These are phyloP conservation scores for Drosophila tropicalis DNA, from an alignment of 1,140 invertebrate species.

Conservation along the genomic window DNA sequence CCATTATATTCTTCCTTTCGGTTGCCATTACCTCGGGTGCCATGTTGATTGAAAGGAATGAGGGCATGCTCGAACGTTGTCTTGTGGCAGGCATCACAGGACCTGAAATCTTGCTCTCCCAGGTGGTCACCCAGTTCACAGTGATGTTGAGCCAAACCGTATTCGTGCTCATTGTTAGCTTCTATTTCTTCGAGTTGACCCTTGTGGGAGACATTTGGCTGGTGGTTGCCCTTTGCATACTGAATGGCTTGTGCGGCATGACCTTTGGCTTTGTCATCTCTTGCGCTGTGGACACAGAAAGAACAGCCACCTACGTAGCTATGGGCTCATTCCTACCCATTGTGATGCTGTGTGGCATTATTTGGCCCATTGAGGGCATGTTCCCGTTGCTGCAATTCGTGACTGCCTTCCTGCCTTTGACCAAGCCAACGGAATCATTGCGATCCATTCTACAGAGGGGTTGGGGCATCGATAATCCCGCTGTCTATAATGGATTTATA, in stretches of 20 bases:
- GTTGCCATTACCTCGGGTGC: conserved; percentile 95
- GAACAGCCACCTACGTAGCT: conserved; percentile 95
- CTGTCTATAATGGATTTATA: conserved; percentile 94
- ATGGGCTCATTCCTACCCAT: conserved; percentile 97
- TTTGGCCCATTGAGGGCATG: conserved; percentile 94
- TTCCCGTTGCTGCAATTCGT: conserved; percentile 90
- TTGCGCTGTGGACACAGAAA: conserved; percentile 93
- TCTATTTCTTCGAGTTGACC: conserved; percentile 92
- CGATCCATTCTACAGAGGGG: conserved; percentile 94
- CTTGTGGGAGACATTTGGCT: conserved; percentile 90
- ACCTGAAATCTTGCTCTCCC: conserved; percentile 91
- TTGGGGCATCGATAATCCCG: conserved; percentile 90
- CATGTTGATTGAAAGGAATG: conserved; percentile 94
- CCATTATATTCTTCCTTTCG: conserved; percentile 97
- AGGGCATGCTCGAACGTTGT: conserved; percentile 94
- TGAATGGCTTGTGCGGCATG: conserved; percentile 96
- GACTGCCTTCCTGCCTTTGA: conserved; percentile 92
- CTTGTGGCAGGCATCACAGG: conserved; percentile 91
- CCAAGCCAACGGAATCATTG: conserved; percentile 96
- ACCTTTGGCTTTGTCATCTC: conserved; percentile 96
- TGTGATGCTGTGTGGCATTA: conserved; percentile 93
- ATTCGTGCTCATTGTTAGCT: conserved; percentile 92
- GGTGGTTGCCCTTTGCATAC: conserved; percentile 90
- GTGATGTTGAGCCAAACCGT: conserved; percentile 93
- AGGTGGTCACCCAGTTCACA: conserved; percentile 93